phyloP scores from a whole-genome alignment of 2,797 vertebrate genomes.

The Rousettus madagascariensis region DNA sequence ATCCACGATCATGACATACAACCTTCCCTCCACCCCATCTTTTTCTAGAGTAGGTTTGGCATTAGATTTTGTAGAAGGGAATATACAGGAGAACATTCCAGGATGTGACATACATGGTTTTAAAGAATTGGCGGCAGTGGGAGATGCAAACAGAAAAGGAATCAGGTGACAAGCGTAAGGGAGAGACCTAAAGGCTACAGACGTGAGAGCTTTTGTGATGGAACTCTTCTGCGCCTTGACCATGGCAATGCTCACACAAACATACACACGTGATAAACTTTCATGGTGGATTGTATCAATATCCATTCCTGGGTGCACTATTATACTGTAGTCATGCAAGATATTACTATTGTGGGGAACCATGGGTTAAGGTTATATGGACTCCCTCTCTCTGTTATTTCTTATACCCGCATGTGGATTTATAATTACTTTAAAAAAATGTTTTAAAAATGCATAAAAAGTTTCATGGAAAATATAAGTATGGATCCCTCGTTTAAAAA shows the following conservation, averaged over 20 bases:
- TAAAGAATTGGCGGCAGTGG: background rate
- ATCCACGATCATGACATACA: fast-evolving
- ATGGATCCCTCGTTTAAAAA: background rate
- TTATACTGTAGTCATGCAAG: too few species aligned
- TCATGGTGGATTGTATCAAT: background rate
- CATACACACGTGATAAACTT: background rate
- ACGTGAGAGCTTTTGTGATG: background rate
- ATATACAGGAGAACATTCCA: background rate
- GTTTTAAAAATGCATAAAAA: background rate
- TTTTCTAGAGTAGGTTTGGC: background rate
- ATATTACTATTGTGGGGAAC: background rate
- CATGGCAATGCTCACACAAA: background rate
- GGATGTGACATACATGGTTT: background rate
- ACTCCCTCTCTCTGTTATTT: background rate
- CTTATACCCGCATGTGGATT: background rate
- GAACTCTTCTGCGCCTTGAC: background rate
- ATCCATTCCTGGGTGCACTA: background rate
- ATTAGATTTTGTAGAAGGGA: background rate
- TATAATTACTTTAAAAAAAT: background rate
- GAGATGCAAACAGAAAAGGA: background rate
- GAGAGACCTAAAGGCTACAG: background rate
- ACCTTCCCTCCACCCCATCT: background rate
- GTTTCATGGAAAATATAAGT: background rate
- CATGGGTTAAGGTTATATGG: background rate
- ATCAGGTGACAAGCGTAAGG: background rate